Base-by-base conservation (phyloP, 2,888 invertebrate genomes). In the Cerastoderma edule region DNA sequence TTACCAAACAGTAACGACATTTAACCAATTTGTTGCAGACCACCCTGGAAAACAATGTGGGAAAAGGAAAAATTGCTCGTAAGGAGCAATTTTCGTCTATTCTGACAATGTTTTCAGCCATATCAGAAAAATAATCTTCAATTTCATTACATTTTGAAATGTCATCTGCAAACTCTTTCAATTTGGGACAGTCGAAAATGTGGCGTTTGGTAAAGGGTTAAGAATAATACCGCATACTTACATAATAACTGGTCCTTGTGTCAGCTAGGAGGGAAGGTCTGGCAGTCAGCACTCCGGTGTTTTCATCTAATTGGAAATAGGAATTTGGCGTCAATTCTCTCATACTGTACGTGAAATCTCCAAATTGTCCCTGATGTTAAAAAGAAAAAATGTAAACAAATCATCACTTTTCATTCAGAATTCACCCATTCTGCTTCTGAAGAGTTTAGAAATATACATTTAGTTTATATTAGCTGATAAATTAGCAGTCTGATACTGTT, bases 301-400 rank as follows among this genome's bases (percentile, higher is more conserved):
- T 50, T n/a, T 28, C 22, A 50, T 66, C 80, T 6, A 91, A 76
- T 16, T 56, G 50, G 72, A 91, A 91, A 72, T 72, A 89, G 6
- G 67, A 75, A 5, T 22, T 24, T 1, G 78, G 66, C 6, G 77
- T 53, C n/a, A 67, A 72, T 57, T 89, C 87, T 30, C 85, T 85
- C 64, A 83, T 79, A 6, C 71, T 70, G 72, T 87, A 91, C 10
- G 69, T 75, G 2, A 87, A 63, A 27, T 67, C 53, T 35, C 85
- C 85, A 68, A 88, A 89, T 53, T 87, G 87, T 3, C 33, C 39
- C 85, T 86, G 74, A 16, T 78, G 78, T 53, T n/a, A n/a, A 54
- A 54, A 54, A 70, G n/a, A 39, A 48, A 24, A 64, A 46, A 57
- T 16, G 32, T 16, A 24, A 13, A 28, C n/a, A 28, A 39, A 27